A percentile compares a stretch with the other conserved stretches of the same genome.
Evolutionary conservation across 2,113 vertebrate genomes (phyloP).

Genomic region (Ciconia stormi): DNA sequence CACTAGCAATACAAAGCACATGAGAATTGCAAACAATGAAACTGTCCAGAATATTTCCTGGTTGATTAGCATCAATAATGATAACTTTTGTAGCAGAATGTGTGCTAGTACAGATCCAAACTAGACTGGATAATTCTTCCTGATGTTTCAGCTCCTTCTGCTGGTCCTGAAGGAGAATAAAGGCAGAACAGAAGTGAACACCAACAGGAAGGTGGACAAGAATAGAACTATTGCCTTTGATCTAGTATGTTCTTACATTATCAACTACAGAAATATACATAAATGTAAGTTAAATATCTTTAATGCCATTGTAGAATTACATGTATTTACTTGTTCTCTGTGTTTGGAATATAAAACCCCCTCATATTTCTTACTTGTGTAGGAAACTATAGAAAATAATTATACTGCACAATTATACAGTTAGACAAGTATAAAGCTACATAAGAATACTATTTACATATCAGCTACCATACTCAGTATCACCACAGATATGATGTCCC

Average conservation of each 20-base stretch:
- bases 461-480: not conserved
- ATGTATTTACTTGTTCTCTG: not conserved
- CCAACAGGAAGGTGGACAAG: not conserved
- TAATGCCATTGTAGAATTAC: not conserved
- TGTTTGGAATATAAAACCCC: not conserved
- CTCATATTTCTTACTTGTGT: not conserved
- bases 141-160: conserved; percentile 90
- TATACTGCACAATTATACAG: not conserved
- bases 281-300: not conserved
- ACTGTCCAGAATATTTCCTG: conserved; percentile 92
- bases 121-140: conserved; percentile 93
- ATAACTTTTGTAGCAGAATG: conserved; percentile 91
- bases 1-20: conserved; percentile 91
- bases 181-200: not conserved
- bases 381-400: not conserved
- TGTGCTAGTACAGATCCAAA: conserved; percentile 98
- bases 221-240: not conserved
- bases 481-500: not conserved
- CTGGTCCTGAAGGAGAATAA: conserved; percentile 82
- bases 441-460: not conserved
- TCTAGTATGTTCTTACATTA: not conserved
- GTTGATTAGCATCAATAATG: conserved; percentile 94
- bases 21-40: conserved; percentile 95
- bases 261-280: not conserved
- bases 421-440: not conserved